Percentiles rank a stretch among this genome's conserved stretches.
Conservation (phyloP, 2,797 vertebrate species). For the Leontocebus nigricollis region DNA sequence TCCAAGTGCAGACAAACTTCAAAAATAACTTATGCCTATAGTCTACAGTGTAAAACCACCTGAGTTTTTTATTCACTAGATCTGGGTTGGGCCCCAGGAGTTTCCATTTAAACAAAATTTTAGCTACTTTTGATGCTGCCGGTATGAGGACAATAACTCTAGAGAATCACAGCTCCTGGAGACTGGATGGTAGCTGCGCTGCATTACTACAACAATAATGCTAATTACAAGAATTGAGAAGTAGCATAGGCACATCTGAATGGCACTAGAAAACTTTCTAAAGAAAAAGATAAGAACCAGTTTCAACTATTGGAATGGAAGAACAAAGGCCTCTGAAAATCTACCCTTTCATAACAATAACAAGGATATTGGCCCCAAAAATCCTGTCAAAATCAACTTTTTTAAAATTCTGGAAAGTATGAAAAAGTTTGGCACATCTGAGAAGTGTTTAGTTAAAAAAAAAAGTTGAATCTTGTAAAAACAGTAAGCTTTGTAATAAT, state of each 20-base stretch:
- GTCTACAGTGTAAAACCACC: background rate
- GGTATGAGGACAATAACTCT: background rate
- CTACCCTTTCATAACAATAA: background rate
- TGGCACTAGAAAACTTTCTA: background rate
- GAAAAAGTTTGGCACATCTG: background rate
- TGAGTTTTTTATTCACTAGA: background rate
- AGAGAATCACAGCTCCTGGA: background rate
- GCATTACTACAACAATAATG: background rate
- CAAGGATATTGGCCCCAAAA: background rate
- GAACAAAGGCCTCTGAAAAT: background rate
- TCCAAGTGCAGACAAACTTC: background rate
- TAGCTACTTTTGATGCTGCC: background rate
- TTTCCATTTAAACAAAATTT: background rate
- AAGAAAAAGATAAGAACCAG: background rate
- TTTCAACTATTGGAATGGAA: background rate
- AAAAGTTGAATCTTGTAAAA: background rate
- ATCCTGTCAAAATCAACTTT: background rate
- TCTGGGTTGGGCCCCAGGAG: background rate
- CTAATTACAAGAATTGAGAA: background rate
- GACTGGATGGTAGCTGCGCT: accelerated
- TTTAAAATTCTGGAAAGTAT: background rate
- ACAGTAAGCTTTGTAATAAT: background rate
- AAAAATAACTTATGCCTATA: background rate
- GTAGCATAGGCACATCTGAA: background rate
- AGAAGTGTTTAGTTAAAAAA: background rate